Conservation (phyloP, 2,113 vertebrate species). For the Spizaetus ornatus region DNA sequence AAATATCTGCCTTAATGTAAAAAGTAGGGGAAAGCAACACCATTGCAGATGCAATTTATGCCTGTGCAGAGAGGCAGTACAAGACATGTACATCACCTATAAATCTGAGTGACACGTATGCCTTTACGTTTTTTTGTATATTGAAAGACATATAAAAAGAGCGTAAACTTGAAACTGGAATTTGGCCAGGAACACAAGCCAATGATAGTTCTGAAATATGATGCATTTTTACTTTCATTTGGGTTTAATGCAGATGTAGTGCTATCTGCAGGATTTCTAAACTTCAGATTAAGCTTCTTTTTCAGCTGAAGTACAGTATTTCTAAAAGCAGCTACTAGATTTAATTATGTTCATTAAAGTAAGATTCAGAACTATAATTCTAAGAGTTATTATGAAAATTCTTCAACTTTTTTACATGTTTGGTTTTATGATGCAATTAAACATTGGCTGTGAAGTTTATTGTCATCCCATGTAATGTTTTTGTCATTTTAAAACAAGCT, state of each 20-base stretch:
- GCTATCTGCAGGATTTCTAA: background rate
- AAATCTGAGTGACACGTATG: background rate
- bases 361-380: slow-evolving; percentile 4
- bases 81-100: background rate
- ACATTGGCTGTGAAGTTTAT: slow-evolving; percentile 13
- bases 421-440: slow-evolving; percentile 36
- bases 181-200: background rate
- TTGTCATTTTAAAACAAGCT: slow-evolving; percentile 23
- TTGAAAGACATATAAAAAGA: background rate
- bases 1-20: background rate
- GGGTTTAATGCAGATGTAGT: background rate
- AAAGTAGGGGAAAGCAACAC: fast-evolving
- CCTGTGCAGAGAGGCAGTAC: background rate
- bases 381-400: slow-evolving; percentile 17
- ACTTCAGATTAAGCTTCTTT: background rate
- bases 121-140: background rate
- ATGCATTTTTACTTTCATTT: background rate
- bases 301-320: background rate
- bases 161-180: background rate
- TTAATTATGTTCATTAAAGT: slow-evolving; percentile 38
- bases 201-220: background rate
- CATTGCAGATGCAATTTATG: background rate
- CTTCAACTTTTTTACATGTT: background rate
- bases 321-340: slow-evolving; percentile 8
- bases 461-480: background rate